Evolutionary conservation across 2,797 vertebrate species (phyloP).

Genomic region (Ciconia nigra): DNA sequence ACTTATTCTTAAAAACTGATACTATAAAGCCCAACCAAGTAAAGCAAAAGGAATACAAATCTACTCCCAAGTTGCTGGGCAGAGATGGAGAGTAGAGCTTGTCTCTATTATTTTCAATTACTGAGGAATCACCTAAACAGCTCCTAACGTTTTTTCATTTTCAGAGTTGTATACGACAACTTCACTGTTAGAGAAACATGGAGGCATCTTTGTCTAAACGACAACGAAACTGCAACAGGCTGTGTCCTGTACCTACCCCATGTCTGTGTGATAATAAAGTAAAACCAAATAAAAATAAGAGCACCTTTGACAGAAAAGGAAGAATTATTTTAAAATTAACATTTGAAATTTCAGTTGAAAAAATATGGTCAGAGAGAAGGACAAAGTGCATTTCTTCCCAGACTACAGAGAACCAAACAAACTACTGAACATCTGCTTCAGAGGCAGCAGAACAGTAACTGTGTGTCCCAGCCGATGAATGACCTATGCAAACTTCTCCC

Average conservation of each 20-base stretch:
- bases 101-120: not conserved
- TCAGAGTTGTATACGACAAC: not conserved
- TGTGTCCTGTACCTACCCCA: not conserved
- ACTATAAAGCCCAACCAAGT: not conserved
- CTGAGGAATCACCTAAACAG: not conserved
- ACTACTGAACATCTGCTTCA: not conserved
- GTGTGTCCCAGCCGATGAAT: not conserved
- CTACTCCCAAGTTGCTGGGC: not conserved
- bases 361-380: not conserved
- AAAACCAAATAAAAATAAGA: not conserved
- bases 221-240: accelerated
- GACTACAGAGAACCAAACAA: not conserved
- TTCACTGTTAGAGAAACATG: not conserved
- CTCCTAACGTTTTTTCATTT: not conserved
- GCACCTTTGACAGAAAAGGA: not conserved
- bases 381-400: not conserved
- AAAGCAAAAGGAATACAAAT: not conserved
- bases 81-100: not conserved
- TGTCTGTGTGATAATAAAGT: not conserved
- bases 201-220: not conserved
- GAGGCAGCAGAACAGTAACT: not conserved
- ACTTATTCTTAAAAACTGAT: not conserved
- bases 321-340: not conserved
- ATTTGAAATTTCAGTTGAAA: not conserved
- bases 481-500: not conserved